Base-by-base conservation (phyloP, 1,140 invertebrate species). In the Plectrocnemia conspersa region DNA sequence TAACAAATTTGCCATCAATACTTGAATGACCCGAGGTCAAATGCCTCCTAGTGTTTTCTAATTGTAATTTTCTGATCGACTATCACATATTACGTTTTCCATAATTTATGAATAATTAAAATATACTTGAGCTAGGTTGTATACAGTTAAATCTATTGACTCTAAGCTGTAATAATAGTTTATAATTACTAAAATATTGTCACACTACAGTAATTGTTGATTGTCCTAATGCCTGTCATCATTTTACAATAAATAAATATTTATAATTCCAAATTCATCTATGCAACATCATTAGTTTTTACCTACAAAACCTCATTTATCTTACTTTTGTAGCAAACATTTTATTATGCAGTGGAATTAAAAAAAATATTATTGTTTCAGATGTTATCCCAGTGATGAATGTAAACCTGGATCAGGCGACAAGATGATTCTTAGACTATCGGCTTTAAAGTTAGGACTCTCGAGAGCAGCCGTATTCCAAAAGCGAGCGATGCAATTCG, bases 401-500 rank as follows among this genome's bases (percentile, higher is more conserved):
- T 72, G 85, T 56, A 81, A 81, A 25, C 73, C 82, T 63, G 93
- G 93, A 32, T 58, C 92, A 44, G 95, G 95, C n/a, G 95, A 98
- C 66, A 99, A 99, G 73, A 70, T 96, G 36, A 74, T 98, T 27
- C 72, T 99, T 23, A 76, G 96, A 64, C 68, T 90, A n/a, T 70
- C 83, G 32, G 93, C 92, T 1, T 75, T 76, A 58, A 72, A 83
- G 63, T 68, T 95, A 16, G 89, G 89, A 7, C 70, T 91, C 2
- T 68, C 65, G 55, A 69, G 78, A 38, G 82, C 85, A 15, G 81
- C 87, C 1, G 66, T 68, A 38, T 79, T 90, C 38, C 88, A 89
- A 35, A 99, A 99, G 72, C 69, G 91, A 72, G 96, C 95, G 11
- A 85, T 99, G 42, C 96, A 99, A 70, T 98, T 99, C 81, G 96